Conservation (phyloP, 2,113 vertebrate genomes). For the Antechinus flavipes region DNA sequence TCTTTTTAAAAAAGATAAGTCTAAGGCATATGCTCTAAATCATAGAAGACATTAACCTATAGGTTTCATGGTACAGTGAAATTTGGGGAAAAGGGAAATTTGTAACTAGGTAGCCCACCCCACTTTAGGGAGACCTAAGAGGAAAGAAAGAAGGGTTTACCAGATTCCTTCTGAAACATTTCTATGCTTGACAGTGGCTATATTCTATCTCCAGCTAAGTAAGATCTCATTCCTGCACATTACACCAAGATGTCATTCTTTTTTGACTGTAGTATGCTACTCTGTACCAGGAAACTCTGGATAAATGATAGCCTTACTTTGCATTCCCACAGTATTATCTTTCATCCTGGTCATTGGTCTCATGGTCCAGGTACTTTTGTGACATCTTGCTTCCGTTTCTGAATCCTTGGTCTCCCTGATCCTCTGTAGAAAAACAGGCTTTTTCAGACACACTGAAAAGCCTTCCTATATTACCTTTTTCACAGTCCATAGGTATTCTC, state of each 20-base stretch:
- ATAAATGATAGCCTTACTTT: background rate
- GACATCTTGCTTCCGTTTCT: background rate
- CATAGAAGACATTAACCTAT: background rate
- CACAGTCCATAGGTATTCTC: background rate
- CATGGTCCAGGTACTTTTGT: background rate
- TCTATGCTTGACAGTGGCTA: background rate
- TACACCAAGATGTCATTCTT: background rate
- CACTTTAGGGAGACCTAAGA: background rate
- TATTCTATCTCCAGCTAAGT: background rate
- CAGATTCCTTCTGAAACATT: background rate
- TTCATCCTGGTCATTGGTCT: background rate
- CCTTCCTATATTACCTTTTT: background rate
- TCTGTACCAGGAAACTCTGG: background rate
- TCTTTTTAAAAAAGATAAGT: background rate
- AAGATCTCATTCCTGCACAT: background rate
- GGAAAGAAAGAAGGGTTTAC: background rate
- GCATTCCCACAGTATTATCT: background rate
- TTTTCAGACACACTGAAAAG: background rate
- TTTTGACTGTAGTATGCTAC: background rate
- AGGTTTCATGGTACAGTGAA: background rate
- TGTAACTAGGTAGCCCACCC: background rate
- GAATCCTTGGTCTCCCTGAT: background rate
- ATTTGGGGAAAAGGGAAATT: background rate
- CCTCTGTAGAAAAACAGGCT: background rate
- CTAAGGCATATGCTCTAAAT: background rate